These are phyloP conservation scores for Ariolimax columbianus DNA, from an alignment of 2,888 invertebrate genomes.

Conservation along the genomic window DNA sequence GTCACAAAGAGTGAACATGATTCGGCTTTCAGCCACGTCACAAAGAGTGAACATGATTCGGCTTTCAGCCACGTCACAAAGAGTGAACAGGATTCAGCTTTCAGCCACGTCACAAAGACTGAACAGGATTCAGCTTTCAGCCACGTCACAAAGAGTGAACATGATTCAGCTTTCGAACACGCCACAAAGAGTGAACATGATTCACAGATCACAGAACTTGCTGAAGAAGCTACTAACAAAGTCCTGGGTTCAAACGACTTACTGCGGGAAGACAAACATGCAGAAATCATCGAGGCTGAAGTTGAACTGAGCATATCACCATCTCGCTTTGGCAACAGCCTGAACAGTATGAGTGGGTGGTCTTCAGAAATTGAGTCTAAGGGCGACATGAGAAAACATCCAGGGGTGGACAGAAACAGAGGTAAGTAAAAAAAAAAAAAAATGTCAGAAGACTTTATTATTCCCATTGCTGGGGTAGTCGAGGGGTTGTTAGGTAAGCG, in stretches of 20 bases:
- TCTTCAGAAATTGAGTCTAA: constrained; percentile 67
- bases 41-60: too few relatives aligned
- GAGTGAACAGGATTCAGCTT: not conserved
- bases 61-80: too few relatives aligned
- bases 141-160: not conserved
- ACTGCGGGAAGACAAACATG: not conserved
- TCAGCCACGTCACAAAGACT: too few relatives aligned
- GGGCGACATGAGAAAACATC: not conserved
- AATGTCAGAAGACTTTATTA: too few relatives aligned
- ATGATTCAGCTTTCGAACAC: not conserved
- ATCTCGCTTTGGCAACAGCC: constrained; percentile 66
- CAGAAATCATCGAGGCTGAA: not conserved
- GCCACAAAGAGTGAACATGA: not conserved
- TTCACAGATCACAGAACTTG: not conserved
- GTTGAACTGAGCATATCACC: constrained; percentile 7
- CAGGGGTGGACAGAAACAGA: constrained; percentile 4
- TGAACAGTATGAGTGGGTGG: constrained; percentile 70
- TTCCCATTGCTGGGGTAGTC: too few relatives aligned
- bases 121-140: not conserved
- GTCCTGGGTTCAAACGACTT: not conserved
- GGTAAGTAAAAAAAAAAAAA: constrained; percentile 4
- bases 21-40: too few relatives aligned
- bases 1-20: not conserved
- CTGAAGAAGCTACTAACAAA: not conserved
- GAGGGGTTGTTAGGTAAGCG: too few relatives aligned